Evolutionary conservation across 2,797 vertebrate species (phyloP).

Genomic region (Poeciliopsis infans): DNA sequence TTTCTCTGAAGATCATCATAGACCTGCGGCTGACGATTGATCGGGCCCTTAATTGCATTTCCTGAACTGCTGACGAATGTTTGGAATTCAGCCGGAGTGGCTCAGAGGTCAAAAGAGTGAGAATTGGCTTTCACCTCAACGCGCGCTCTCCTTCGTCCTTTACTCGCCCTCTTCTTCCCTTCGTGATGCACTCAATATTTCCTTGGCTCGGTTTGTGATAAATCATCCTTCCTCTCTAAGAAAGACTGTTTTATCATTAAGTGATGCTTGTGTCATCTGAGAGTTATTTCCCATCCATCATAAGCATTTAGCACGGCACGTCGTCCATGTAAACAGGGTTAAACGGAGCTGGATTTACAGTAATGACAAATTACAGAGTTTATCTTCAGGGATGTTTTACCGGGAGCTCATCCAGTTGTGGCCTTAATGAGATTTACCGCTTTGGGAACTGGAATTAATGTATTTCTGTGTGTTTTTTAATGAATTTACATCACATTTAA

Average conservation of each 20-base stretch:
- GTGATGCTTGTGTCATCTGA: conserved; percentile 54
- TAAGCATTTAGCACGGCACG: conserved; percentile 26
- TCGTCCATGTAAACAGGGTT: conserved; percentile 37
- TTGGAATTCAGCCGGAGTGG: conserved; percentile 65
- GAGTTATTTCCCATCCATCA: conserved; percentile 59
- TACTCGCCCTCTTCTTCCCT: conserved; percentile 24
- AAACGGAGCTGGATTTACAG: conserved; percentile 30
- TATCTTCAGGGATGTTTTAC: conserved; percentile 34
- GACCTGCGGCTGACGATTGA: conserved; percentile 67
- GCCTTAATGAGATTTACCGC: conserved; percentile 21
- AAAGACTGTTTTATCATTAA: conserved; percentile 41
- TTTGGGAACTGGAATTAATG: conserved; percentile 4
- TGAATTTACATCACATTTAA: background rate
- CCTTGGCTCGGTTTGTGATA: conserved; percentile 48
- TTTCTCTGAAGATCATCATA: conserved; percentile 28
- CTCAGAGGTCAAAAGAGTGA: conserved; percentile 57
- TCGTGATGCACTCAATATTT: conserved; percentile 48
- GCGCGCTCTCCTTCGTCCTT: conserved; percentile 27
- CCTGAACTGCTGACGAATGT: conserved; percentile 52
- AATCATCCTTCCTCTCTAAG: conserved; percentile 56
- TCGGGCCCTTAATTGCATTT: conserved; percentile 74
- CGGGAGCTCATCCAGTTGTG: conserved; percentile 12
- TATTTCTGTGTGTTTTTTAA: background rate
- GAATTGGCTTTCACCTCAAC: conserved; percentile 53
- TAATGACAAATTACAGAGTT: conserved; percentile 52